Base-by-base conservation (phyloP, 2,113 vertebrate species). In the zebrafish (Danio rerio) region DNA sequence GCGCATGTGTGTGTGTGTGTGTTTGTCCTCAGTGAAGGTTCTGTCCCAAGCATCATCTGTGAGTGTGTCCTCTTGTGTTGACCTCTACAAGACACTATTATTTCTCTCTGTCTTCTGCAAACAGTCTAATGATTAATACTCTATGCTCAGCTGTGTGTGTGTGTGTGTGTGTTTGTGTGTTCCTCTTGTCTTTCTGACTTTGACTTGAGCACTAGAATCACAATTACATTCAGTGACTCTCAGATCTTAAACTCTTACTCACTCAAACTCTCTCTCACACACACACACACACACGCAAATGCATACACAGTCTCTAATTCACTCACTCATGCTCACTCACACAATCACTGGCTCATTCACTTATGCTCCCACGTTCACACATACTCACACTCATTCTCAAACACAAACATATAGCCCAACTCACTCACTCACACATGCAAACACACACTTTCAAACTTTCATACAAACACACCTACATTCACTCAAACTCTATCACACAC, bases 91-190 rank as follows among this genome's bases (percentile, higher is more conserved):
- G 31, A 31, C 31, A 3, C 31, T 31, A 66, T 82, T 83, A 66
- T 83, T 52, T 61, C 79, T 83, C 74, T 69, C 70, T 45, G 80
- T 81, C 85, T 86, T 78, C 82, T 83, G 61, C 71, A 82, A 71
- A 84, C 84, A 50, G 73, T 73, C 72, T 85, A 85, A 80, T 81
- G 86, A 89, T 89, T 85, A 85, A 85, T 87, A 78, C 86, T 81
- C 61, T 75, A 50, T 21, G 45, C 53, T 42, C 31, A 42, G 71
- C 21, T 74, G 1, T 16, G 31, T 42, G 15, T 20, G 71, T 69
- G 70, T 68, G 11, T 65, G 9, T 18, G 56, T 45, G 55, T 63
- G 43, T 70, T 42, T 74, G 1, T 16, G 31, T 42, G 15, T 66
- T 77, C 18, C 58, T 78, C 59, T 52, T 15, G 21, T 65, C 59